Percentiles rank a stretch among this genome's conserved stretches.
phyloP scores from a whole-genome alignment of 2,888 invertebrate species.

The Thysanoteuthis rhombus region DNA sequence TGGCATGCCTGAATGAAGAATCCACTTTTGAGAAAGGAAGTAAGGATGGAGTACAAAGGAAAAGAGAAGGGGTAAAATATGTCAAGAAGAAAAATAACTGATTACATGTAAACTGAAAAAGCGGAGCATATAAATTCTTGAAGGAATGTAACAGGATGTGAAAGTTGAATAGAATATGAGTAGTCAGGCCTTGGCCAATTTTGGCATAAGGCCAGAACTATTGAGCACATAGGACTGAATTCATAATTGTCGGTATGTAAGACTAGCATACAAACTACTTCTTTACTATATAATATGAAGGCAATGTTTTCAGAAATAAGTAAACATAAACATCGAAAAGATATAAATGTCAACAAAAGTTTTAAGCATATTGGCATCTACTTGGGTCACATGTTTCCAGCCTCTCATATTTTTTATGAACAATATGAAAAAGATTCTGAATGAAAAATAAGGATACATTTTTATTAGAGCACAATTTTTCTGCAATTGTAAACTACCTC shows the following conservation, averaged over 20 bases:
- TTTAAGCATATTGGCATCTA: too few relatives aligned
- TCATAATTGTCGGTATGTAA: not conserved
- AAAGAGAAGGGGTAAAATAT: not conserved
- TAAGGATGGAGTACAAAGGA: not conserved
- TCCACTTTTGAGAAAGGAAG: not conserved
- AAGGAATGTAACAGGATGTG: not conserved
- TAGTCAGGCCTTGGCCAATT: not conserved
- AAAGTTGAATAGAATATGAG: not conserved
- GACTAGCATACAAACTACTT: not conserved
- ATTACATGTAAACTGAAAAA: not conserved
- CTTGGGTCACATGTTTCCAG: too few relatives aligned
- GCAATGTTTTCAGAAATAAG: not conserved
- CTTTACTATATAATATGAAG: not conserved
- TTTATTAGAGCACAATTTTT: too few relatives aligned
- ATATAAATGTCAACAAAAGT: too few relatives aligned
- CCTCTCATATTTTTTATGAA: too few relatives aligned
- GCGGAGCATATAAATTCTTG: not conserved
- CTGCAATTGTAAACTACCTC: too few relatives aligned
- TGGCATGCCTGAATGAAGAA: not conserved
- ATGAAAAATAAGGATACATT: too few relatives aligned
- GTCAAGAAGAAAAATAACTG: not conserved
- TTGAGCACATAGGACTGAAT: not conserved
- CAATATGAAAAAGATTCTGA: too few relatives aligned
- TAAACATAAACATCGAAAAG: not conserved
- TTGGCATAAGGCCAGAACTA: not conserved